Base-by-base conservation (phyloP, 2,113 vertebrate species). In the Gopherus flavomarginatus region DNA sequence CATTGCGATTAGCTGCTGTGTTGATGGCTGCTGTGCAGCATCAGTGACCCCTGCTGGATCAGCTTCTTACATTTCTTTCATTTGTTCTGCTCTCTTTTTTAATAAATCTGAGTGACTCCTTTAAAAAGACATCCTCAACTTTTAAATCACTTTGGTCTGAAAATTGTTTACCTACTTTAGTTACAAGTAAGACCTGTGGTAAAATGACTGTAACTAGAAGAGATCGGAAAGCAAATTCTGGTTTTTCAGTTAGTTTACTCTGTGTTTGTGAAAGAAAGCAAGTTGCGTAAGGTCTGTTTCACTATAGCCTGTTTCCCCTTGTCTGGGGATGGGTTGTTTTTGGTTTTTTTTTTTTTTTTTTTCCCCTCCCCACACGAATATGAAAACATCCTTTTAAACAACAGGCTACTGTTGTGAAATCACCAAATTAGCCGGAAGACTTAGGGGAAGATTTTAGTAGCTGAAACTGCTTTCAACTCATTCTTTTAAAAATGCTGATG, bases 21-120 rank as follows among this genome's bases (percentile, higher is more conserved):
- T 69, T 89, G 27, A 77, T 75, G 54, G 59, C 52, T 93, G 80
- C 95, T 11, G 65, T 92, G 59, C 94, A 69, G 42, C 77, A 92
- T 95, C 85, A 97, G 93, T 90, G 94, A 75, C 92, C 88, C 96
- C 97, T 98, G 81, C 94, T 96, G 97, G 85, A 21, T 38, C 19
- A 7, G 11, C 44, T 94, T 62, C 29, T 72, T 72, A 6, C 6
- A 54, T 38, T 24, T 44, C 83, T 52, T 47, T 87, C 56, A 80
- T 42, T 4, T 52, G 83, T 83, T 44, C 8, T 35, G 1, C 53
- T 78, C 8, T 80, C 53, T 6, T 6, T 38, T 54, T 54, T n/a
- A n/a, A 72, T 6, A 8, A 1, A 59, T 38, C 13, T 72, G 27
- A 86, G 31, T 24, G 4, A 69, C 2, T 95, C 85, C 29, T 93